Percentiles rank a stretch among this genome's conserved stretches.
Conservation (phyloP, 2,888 invertebrate species). For the Sesamia inferens region DNA sequence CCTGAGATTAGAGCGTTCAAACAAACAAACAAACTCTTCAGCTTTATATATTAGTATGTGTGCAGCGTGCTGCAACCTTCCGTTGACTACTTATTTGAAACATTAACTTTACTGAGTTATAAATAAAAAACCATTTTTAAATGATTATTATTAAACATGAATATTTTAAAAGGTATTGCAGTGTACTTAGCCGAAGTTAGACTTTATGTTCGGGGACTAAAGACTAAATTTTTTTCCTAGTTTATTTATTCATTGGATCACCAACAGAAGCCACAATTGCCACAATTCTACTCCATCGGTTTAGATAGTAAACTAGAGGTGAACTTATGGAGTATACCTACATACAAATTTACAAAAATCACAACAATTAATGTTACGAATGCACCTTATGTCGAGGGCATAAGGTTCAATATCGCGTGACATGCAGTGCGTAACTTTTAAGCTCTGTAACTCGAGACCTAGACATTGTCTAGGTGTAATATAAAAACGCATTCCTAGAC, state of each 20-base stretch:
- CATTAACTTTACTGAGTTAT: not conserved
- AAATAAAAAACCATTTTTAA: not conserved
- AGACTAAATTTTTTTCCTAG: not conserved
- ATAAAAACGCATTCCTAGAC: no score
- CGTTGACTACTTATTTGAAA: not conserved
- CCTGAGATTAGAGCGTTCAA: no score
- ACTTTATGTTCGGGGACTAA: not conserved
- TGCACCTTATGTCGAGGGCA: no score
- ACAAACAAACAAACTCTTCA: no score
- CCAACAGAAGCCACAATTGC: not conserved
- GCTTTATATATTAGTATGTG: no score
- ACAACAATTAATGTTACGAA: no score
- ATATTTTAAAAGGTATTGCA: no score
- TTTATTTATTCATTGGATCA: not conserved
- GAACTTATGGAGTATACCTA: not conserved
- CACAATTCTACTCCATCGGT: not conserved
- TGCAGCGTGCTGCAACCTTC: not conserved
- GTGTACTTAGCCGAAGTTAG: not conserved
- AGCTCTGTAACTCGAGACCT: no score
- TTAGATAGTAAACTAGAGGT: no score
- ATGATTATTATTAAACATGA: conserved; percentile 1
- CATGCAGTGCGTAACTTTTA: no score
- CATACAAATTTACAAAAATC: conserved; percentile 2
- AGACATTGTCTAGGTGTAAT: no score
- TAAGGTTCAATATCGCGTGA: no score